These are phyloP conservation scores for Argopecten irradians DNA, from an alignment of 1,140 invertebrate genomes.

Conservation along the genomic window DNA sequence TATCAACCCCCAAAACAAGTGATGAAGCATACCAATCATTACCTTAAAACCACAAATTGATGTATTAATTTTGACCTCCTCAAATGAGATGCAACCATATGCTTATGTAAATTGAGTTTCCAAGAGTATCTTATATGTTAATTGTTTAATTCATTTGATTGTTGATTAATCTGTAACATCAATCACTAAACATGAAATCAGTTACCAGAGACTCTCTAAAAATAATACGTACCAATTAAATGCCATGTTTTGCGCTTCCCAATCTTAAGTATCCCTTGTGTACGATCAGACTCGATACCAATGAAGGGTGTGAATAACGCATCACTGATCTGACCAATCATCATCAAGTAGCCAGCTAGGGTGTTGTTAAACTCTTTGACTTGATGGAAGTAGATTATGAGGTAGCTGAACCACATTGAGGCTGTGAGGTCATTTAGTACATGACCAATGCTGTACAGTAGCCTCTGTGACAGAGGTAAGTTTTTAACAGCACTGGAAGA, in stretches of 20 bases:
- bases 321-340: constrained; percentile 84
- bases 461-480: constrained; percentile 54
- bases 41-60: too few species aligned
- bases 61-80: too few species aligned
- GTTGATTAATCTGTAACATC: too few species aligned
- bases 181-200: too few species aligned
- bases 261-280: constrained; percentile 84
- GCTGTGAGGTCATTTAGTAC: constrained; percentile 96
- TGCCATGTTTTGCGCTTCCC: constrained; percentile 95
- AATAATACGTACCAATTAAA: constrained; percentile 84
- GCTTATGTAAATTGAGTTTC: too few species aligned
- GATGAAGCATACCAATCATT: not conserved
- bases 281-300: constrained; percentile 90
- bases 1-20: not conserved
- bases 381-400: constrained; percentile 93
- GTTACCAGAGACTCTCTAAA: too few species aligned
- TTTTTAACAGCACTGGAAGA: not conserved
- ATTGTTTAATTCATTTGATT: too few species aligned
- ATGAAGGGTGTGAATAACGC: constrained; percentile 92
- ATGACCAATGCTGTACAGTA: constrained; percentile 88
- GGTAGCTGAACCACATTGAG: constrained; percentile 98
- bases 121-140: too few species aligned
- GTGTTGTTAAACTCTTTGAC: constrained; percentile 85
- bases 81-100: too few species aligned
- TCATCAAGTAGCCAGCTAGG: constrained; percentile 82